phyloP scores from a whole-genome alignment of 2,888 invertebrate species.

The Melinaea menophilus region DNA sequence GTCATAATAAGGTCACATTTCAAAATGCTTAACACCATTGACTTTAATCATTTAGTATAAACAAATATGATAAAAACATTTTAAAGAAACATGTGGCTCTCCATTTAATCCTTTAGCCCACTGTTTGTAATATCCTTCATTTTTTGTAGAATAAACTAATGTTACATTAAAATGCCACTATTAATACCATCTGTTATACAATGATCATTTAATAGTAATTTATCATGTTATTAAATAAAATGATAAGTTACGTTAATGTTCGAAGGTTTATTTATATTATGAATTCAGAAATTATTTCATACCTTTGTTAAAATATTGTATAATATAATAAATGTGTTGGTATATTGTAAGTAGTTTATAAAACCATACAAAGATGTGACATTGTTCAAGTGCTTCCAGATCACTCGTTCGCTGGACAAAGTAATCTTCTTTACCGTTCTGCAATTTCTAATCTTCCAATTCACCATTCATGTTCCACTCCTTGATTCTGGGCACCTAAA shows the following conservation, averaged over 20 bases:
- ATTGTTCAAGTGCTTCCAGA: constrained; percentile 14
- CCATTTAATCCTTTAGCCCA: constrained; percentile 41
- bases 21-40: neutral
- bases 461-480: constrained; percentile 55
- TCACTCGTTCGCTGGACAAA: constrained; percentile 48
- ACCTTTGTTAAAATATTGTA: no score
- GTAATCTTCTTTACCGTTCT: constrained; percentile 62
- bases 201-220: no score
- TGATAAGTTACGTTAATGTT: no score
- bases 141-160: neutral
- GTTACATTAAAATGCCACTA: neutral
- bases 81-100: constrained; percentile 16
- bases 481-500: constrained; percentile 42
- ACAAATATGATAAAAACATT: neutral
- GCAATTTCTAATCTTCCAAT: constrained; percentile 65
- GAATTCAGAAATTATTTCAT: no score
- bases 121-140: constrained; percentile 39
- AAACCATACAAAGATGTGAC: neutral
- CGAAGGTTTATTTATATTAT: no score
- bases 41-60: no score
- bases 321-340: neutral
- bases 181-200: neutral
- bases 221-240: no score
- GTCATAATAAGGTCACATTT: neutral
- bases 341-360: neutral